Evolutionary conservation across 2,113 vertebrate species (phyloP).

Genomic region (Pan troglodytes): NHGRI_mPanTro3-v2.1_pri NC_086016.1:48532501-48533000

Average conservation of each 20-base stretch:
- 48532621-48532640: constrained; percentile 93
- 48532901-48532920: constrained; percentile 95
- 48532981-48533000: constrained; percentile 93
- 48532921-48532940: constrained; percentile 94
- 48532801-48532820: constrained; percentile 96
- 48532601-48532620: constrained; percentile 94
- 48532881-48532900: constrained; percentile 97
- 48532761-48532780: constrained; percentile 93
- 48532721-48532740: not conserved
- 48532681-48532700: constrained; percentile 95
- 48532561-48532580: constrained; percentile 97
- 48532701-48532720: accelerated
- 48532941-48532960: constrained; percentile 95
- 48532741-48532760: not conserved
- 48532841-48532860: constrained; percentile 93
- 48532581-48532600: constrained; percentile 90
- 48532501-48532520: constrained; percentile 94
- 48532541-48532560: constrained; percentile 94
- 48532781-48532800: constrained; percentile 92
- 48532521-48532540: constrained; percentile 95
- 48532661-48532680: constrained; percentile 98
- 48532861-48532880: constrained; percentile 98
- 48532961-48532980: constrained; percentile 97
- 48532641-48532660: constrained; percentile 91
- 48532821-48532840: constrained; percentile 95